These are phyloP conservation scores for Sturnira hondurensis DNA, from an alignment of 2,113 vertebrate species.

Conservation along the genomic window DNA sequence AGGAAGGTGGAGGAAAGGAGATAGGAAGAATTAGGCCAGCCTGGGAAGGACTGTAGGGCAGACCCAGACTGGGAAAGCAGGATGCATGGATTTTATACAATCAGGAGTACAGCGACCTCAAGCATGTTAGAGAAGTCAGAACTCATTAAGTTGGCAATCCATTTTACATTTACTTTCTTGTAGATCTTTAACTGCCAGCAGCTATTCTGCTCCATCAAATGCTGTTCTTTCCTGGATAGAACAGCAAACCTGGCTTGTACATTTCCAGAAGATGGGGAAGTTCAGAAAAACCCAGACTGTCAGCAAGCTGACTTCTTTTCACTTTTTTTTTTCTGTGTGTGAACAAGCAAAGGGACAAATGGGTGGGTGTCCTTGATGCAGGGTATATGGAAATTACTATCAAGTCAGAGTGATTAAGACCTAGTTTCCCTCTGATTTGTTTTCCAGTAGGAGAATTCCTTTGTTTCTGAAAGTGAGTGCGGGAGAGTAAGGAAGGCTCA, in stretches of 20 bases:
- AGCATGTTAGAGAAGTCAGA: constrained; percentile 1
- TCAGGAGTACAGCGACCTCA: background rate
- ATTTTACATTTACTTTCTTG: background rate
- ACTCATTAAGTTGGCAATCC: background rate
- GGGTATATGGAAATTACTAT: background rate
- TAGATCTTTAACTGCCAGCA: background rate
- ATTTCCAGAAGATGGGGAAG: background rate
- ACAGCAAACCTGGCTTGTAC: background rate
- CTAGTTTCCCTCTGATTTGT: background rate
- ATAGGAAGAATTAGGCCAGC: background rate
- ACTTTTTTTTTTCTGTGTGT: background rate
- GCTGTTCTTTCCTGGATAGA: background rate
- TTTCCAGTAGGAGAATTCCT: background rate
- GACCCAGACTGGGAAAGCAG: background rate
- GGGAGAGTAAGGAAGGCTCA: background rate
- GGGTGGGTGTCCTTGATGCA: background rate
- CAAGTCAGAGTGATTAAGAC: background rate
- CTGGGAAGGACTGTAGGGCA: background rate
- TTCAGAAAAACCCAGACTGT: constrained; percentile 13
- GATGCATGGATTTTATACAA: background rate
- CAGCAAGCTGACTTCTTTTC: constrained; percentile 22
- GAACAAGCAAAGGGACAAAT: background rate
- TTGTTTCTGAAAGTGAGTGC: background rate
- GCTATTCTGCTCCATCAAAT: background rate
- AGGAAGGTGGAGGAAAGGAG: background rate